phyloP scores from a whole-genome alignment of 2,888 invertebrate genomes.

The Mechanitis messenoides region DNA sequence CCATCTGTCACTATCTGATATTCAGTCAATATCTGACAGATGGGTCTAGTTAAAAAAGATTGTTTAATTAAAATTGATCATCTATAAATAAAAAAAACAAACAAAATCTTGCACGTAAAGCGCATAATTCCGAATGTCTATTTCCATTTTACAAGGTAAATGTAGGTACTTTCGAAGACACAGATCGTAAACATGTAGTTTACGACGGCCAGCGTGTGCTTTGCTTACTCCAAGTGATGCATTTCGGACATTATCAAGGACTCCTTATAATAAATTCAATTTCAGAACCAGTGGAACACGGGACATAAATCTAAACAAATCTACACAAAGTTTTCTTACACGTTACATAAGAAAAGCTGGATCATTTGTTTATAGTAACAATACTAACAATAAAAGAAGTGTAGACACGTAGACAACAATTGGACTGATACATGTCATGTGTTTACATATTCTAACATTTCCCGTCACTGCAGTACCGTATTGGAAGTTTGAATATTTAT shows the following conservation, averaged over 20 bases:
- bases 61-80: not conserved
- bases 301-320: conserved; percentile 20
- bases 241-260: conserved; percentile 32
- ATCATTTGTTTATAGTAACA: not conserved
- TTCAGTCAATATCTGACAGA: too few species aligned
- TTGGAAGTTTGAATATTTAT: conserved; percentile 21
- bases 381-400: not conserved
- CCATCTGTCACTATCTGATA: not conserved
- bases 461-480: conserved; percentile 18
- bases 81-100: too few species aligned
- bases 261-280: conserved; percentile 31
- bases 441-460: conserved; percentile 21
- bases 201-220: conserved; percentile 41
- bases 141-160: conserved; percentile 57
- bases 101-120: conserved; percentile 29
- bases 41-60: too few species aligned
- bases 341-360: not conserved
- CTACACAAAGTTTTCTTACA: conserved; percentile 15
- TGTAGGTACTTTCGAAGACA: conserved; percentile 37
- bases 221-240: conserved; percentile 31
- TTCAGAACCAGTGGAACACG: conserved; percentile 23
- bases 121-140: conserved; percentile 52
- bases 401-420: conserved; percentile 21
- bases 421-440: conserved; percentile 19
- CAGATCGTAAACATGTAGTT: conserved; percentile 57